Evolutionary conservation across 92 coral and sea anemone genomes (phyloP).

Genomic region (Hydrozoanthus gracilis): DNA sequence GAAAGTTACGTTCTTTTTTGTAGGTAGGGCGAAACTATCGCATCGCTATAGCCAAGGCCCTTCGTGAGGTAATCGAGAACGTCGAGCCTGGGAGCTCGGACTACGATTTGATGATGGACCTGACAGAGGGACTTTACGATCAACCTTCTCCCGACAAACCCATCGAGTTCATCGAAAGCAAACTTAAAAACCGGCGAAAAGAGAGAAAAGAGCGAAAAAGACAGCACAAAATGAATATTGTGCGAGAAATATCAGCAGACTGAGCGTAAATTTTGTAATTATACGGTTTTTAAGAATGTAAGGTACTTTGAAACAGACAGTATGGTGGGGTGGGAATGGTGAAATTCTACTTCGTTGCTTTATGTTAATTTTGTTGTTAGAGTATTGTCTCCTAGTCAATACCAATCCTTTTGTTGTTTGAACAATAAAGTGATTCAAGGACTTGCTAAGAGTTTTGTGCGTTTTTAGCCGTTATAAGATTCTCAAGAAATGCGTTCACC

Average conservation of each 20-base stretch:
- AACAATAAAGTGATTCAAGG: no score
- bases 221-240: conserved; percentile 33
- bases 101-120: conserved; percentile 50
- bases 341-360: no score
- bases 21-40: conserved; percentile 85
- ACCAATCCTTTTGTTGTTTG: no score
- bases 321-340: no score
- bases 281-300: no score
- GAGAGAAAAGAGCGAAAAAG: conserved; percentile 44
- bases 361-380: no score
- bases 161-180: conserved; percentile 68
- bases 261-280: not conserved
- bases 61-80: conserved; percentile 83
- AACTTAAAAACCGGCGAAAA: conserved; percentile 56
- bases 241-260: conserved; percentile 14
- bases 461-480: not conserved
- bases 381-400: no score
- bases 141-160: conserved; percentile 56
- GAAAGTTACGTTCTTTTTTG: not conserved
- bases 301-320: no score
- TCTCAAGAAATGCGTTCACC: conserved; percentile 19
- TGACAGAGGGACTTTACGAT: conserved; percentile 53
- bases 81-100: conserved; percentile 64
- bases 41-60: conserved; percentile 77
- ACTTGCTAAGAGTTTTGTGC: not conserved